Evolutionary conservation across 2,113 vertebrate genomes (phyloP), one percentile per base, ranked within the genome.

Genomic region (Pterocles burchelli): DNA sequence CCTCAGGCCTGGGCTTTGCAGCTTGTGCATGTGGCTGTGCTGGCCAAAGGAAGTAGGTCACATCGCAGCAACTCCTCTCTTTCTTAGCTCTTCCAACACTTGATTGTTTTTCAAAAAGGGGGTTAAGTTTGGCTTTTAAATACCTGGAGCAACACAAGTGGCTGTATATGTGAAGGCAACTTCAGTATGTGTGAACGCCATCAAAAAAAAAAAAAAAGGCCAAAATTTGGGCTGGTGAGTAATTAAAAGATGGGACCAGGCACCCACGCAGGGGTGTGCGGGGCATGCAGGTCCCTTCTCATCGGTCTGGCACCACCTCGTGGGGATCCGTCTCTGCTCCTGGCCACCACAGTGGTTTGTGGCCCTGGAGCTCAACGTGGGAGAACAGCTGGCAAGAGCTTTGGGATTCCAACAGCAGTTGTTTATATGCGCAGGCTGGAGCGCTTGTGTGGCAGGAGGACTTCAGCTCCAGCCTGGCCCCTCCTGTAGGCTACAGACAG

Each of bases 201-300:
- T 62, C 1, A 34, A 18, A 24, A 18, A 4, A 34, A 4, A 19
- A 11, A 24, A 33, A 62, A 18, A 41, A 7, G 6, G 33, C 13
- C 2, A 28, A 43, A 46, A 17, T 65, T 22, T 41, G 62, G 43
- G 20, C 22, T 57, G 16, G 7, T 4, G 13, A 36, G 46, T 9
- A 36, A 49, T 10, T 25, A 36, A 33, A 61, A 52, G 11, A 17
- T 6, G 36, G 28, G 36, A 1, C 5, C 13, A 5, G 46, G 41
- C 1, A 0, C 17, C 31, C n/a, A 6, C 22, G 13, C 49, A 20
- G 7, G 45, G 38, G 52, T 3, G n/a, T 2, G 29, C 33, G 21
- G 72, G 78, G 16, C 24, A 6, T 0, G 1, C 20, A 25, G 38
- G 57, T 65, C 76, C 46, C 43, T 41, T 46, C 2, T 1, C 51